phyloP scores from a whole-genome alignment of 2,113 vertebrate genomes.

The Sceloporus tristichus region DNA sequence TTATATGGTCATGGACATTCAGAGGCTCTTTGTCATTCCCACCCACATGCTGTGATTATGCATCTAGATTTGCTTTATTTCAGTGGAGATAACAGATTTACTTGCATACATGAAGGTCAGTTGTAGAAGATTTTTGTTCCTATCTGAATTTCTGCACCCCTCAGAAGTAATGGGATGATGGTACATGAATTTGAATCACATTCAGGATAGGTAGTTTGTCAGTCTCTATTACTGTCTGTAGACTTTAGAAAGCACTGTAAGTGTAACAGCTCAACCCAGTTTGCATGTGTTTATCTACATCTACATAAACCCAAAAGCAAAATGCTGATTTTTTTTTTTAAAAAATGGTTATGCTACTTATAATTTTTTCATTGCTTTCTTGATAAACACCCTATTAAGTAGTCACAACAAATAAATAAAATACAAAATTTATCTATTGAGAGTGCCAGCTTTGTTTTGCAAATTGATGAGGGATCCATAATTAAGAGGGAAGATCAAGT shows the following conservation, averaged over 20 bases:
- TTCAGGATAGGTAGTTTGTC: too few relatives aligned
- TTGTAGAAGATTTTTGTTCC: not conserved
- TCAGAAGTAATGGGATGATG: not conserved
- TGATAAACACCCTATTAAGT: slow-evolving; percentile 23
- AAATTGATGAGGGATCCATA: slow-evolving; percentile 71
- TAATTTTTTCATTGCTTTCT: slow-evolving; percentile 15
- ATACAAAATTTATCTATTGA: slow-evolving; percentile 54
- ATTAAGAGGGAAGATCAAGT: slow-evolving; percentile 71
- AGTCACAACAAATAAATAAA: slow-evolving; percentile 31
- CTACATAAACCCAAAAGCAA: not conserved
- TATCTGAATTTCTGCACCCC: not conserved
- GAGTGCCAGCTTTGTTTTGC: slow-evolving; percentile 65
- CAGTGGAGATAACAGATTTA: not conserved
- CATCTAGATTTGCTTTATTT: not conserved
- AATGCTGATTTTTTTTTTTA: not conserved
- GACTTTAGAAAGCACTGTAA: not conserved
- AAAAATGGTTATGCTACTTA: not conserved
- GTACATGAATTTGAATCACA: not conserved
- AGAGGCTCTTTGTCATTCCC: not conserved
- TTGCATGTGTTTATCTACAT: not conserved
- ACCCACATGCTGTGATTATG: not conserved
- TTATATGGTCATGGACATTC: not conserved
- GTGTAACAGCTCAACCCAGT: not conserved
- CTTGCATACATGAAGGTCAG: not conserved
- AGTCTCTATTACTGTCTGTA: not conserved